Evolutionary conservation across 2,113 vertebrate species (phyloP).

Genomic region (Oceanodroma tethys): DNA sequence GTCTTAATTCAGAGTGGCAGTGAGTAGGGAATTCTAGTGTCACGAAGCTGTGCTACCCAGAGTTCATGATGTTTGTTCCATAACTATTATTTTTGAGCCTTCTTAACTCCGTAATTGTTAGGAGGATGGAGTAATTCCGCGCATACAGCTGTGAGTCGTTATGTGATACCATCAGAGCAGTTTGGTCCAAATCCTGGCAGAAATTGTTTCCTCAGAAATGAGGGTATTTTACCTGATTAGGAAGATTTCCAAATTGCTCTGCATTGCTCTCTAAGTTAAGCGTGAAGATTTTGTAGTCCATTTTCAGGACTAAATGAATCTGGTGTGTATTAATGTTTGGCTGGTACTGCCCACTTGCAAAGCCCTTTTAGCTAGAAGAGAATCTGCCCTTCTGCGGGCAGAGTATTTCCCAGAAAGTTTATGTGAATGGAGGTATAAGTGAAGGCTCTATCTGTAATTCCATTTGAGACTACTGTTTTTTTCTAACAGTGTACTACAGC

Average conservation of each 20-base stretch:
- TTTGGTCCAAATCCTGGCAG: neutral
- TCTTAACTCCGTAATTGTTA: neutral
- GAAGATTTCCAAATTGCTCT: neutral
- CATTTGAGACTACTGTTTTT: neutral
- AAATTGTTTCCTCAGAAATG: neutral
- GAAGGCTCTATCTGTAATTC: neutral
- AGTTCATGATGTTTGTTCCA: neutral
- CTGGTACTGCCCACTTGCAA: neutral
- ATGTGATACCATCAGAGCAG: neutral
- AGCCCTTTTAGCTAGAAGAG: neutral
- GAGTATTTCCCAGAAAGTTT: neutral
- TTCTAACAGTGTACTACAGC: neutral
- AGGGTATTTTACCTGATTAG: neutral
- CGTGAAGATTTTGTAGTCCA: neutral
- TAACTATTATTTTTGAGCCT: neutral
- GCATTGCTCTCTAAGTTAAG: neutral
- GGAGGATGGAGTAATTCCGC: neutral
- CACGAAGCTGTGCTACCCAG: neutral
- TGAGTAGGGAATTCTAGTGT: neutral
- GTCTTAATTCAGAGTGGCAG: neutral
- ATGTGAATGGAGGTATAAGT: neutral
- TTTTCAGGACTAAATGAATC: neutral
- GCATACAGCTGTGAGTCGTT: neutral
- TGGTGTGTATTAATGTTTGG: neutral
- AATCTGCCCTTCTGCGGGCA: neutral